Evolutionary conservation across 2,888 invertebrate species (phyloP), one percentile per base, ranked within the genome.

Genomic region (Chrysotoxum bicinctum): DNA sequence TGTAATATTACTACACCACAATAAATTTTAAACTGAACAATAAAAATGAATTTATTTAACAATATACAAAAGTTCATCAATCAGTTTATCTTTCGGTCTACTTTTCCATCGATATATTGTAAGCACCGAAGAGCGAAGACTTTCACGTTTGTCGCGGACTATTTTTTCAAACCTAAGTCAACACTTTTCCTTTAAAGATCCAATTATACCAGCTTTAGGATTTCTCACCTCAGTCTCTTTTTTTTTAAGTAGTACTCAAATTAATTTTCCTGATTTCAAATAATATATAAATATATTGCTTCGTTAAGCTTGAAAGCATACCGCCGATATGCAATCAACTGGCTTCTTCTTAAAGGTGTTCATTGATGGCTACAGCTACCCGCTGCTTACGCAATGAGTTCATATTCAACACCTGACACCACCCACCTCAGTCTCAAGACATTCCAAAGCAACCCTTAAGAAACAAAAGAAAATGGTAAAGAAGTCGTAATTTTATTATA

Each of bases 281-380:
- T 14, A 48, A 21, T 23, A 23, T 9, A 50, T 26, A n/a, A n/a
- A 14, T 50, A 23, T 23, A 19, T 45, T 45, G 48, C 16, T 26
- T 40, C 26, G 16, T 32, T 64, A 32, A 32, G 14, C 9, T n/a
- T 19, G n/a, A 68, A 77, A 52, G 35, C 52, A 37, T 48, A 37
- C 73, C 78, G 73, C 19, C 10, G 2, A 23, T 14, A 45, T 35
- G 73, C 78, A 78, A 83, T 83, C 56, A 74, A 83, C 56, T 64
- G 83, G 83, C 74, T 83, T 83, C 69, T 69, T 45, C 30, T 21
- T 3, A 21, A 79, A 78, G 73, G 73, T 74, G 54, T 69, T 74
- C 43, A 78, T 35, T 74, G 78, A 69, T 52, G 69, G 35, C 19
- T 26, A 50, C 54, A 23, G 60, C 37, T 50, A 19, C 52, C 45